Evolutionary conservation across 2,888 invertebrate genomes (phyloP).

Genomic region (Aspidapion aeneum): DNA sequence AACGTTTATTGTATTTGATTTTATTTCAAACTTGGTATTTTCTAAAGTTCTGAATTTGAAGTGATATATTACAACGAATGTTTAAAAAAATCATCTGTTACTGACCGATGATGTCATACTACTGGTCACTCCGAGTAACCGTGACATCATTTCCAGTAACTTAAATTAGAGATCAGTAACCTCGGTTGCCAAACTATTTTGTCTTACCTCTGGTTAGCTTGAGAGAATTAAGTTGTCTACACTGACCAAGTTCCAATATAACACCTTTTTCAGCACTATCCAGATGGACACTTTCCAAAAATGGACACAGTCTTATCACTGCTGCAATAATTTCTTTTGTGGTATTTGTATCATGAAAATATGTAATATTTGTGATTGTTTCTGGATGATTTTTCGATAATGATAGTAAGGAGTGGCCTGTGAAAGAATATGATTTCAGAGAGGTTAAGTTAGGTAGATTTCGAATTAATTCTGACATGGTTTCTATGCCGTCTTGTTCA

Average conservation of each 20-base stretch:
- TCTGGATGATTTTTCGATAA: slow-evolving; percentile 54
- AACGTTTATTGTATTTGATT: too few relatives aligned
- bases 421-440: slow-evolving; percentile 64
- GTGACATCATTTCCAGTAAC: too few relatives aligned
- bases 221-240: slow-evolving; percentile 51
- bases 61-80: too few relatives aligned
- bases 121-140: too few relatives aligned
- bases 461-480: slow-evolving; percentile 60
- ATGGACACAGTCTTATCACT: slow-evolving; percentile 59
- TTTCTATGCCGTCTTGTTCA: slow-evolving; percentile 43
- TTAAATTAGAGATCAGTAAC: too few relatives aligned
- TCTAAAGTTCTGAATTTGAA: too few relatives aligned
- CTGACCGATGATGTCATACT: too few relatives aligned
- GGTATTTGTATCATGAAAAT: slow-evolving; percentile 64
- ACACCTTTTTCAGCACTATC: slow-evolving; percentile 52
- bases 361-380: slow-evolving; percentile 62
- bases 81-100: too few relatives aligned
- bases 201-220: slow-evolving; percentile 49
- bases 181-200: too few relatives aligned
- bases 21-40: too few relatives aligned
- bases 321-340: slow-evolving; percentile 57
- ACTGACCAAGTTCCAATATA: slow-evolving; percentile 50
- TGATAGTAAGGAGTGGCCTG: slow-evolving; percentile 59
- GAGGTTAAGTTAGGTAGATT: slow-evolving; percentile 62
- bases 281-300: slow-evolving; percentile 61